Evolutionary conservation across 2,888 invertebrate genomes (phyloP), one percentile per base, ranked within the genome.

Genomic region (Troides oblongomaculatus): DNA sequence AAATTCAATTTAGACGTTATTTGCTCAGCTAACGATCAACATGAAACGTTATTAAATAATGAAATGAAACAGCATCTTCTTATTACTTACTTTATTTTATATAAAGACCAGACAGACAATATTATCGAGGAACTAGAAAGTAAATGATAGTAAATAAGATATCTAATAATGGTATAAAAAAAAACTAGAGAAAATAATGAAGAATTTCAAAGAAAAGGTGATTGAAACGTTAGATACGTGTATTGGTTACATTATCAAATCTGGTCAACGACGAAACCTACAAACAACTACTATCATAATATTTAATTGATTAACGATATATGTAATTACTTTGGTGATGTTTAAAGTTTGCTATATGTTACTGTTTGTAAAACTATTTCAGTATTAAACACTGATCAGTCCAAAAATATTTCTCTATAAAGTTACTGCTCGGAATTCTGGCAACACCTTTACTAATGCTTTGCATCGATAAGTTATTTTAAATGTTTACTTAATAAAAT

Each of bases 381-480:
- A 23, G 50, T 62, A 46, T 58, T 65, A 56, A 43, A 53, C 69
- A 71, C 72, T 71, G 25, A 62, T 66, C 59, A 50, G 53, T 73
- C 74, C 66, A 75, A 76, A 76, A 76, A 75, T 73, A 75, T 71
- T 67, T 64, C 46, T 68, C 64, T 71, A 64, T 66, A 72, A 74
- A 62, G n/a, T 18, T 7, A 62, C n/a, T 53, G 30, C 18, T n/a
- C 18, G 23, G 23, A 7, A 58, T 58, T 58, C 23, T 58, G 12
- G 8, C 57, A 10, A 57, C 23, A 57, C 2, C 12, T 23, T 57
- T 57, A 57, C n/a, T n/a, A 57, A 23, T 58, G 21, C 23, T 58
- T 23, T 23, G 23, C 57, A 23, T 10, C n/a, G 7, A 7, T 58
- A 58, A 58, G 53, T 53, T n/a, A n/a, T 53, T 53, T 53, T 18